Percentiles rank a stretch among this genome's conserved stretches.
These are phyloP conservation scores for Trypoxylon attenuatum DNA, from an alignment of 2,888 invertebrate genomes.

Conservation along the genomic window DNA sequence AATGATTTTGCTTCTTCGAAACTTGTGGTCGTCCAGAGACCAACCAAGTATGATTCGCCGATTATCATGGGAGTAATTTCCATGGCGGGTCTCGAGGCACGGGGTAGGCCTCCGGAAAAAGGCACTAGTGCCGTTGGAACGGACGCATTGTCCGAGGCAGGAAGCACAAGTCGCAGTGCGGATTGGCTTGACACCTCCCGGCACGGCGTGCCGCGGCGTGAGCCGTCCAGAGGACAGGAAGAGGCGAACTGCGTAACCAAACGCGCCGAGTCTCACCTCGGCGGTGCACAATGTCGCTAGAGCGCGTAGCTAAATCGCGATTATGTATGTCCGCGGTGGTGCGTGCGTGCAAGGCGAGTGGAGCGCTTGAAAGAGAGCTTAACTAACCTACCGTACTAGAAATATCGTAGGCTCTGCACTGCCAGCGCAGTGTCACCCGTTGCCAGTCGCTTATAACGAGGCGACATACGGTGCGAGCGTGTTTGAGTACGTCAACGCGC, in stretches of 20 bases:
- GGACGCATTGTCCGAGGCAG: too few species aligned
- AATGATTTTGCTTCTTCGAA: too few species aligned
- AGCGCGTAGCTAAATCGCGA: slow-evolving; percentile 46
- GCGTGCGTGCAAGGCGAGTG: slow-evolving; percentile 40
- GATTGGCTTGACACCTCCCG: too few species aligned
- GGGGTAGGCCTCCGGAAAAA: too few species aligned
- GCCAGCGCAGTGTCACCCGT: slow-evolving; percentile 52
- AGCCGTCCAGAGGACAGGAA: slow-evolving; percentile 1
- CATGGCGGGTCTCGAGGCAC: too few species aligned
- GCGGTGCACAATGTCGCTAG: slow-evolving; percentile 41
- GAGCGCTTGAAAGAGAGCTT: slow-evolving; percentile 53
- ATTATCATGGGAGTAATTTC: too few species aligned
- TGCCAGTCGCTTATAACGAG: slow-evolving; percentile 57
- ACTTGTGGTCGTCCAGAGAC: too few species aligned
- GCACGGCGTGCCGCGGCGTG: slow-evolving; percentile 8
- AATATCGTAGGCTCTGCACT: slow-evolving; percentile 43
- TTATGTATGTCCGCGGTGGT: slow-evolving; percentile 58
- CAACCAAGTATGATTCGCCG: neutral
- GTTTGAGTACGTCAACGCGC: slow-evolving; percentile 35
- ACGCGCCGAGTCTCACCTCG: slow-evolving; percentile 19
- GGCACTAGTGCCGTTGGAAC: slow-evolving; percentile 21
- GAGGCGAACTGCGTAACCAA: slow-evolving; percentile 11
- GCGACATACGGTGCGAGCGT: slow-evolving; percentile 44
- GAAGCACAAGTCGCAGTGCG: too few species aligned
- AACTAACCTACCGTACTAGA: slow-evolving; percentile 66